Evolutionary conservation across 2,113 vertebrate species (phyloP), one percentile per base, ranked within the genome.

Genomic region (Engraulis encrasicolus): DNA sequence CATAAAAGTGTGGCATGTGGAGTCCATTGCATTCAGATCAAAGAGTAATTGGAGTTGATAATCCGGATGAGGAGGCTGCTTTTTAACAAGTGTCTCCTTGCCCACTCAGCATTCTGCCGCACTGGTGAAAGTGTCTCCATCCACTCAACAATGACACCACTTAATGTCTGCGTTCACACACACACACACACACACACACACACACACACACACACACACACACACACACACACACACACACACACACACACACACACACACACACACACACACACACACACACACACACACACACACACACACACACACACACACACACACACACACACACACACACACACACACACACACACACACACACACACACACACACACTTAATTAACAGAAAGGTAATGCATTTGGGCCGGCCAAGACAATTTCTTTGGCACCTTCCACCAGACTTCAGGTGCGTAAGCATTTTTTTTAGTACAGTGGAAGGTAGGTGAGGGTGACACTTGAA

Each of bases 21-120:
- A 74, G 66, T 31, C 34, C 34, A 74, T 74, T 74, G 27, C 27
- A 34, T 74, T 74, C 66, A 74, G 66, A 74, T 74, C 66, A 34
- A 74, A 74, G 66, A 74, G 66, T 74, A 74, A 74, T 74, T 74
- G 66, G 2, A 19, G 31, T 17, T 15, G 27, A 74, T 74, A 23
- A 6, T 74, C 27, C 0, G 23, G 12, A 34, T 34, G 27, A 36
- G 66, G 66, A 36, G 66, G n/a, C 2, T 34, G n/a, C n/a, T n/a
- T 66, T 66, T 66, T 31, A 31, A 74, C 66, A 74, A 74, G 66
- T 74, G 31, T 74, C 66, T 74, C 66, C 11, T 31, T 31, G 66
- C 66, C 66, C 31, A 5, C 27, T 74, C 66, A 74, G 66, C 66
- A 74, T 34, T 74, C 66, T 74, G 31, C 27, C 31, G 6, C 66